phyloP scores from a whole-genome alignment of 2,888 invertebrate genomes.

The Cepaea hortensis region DNA sequence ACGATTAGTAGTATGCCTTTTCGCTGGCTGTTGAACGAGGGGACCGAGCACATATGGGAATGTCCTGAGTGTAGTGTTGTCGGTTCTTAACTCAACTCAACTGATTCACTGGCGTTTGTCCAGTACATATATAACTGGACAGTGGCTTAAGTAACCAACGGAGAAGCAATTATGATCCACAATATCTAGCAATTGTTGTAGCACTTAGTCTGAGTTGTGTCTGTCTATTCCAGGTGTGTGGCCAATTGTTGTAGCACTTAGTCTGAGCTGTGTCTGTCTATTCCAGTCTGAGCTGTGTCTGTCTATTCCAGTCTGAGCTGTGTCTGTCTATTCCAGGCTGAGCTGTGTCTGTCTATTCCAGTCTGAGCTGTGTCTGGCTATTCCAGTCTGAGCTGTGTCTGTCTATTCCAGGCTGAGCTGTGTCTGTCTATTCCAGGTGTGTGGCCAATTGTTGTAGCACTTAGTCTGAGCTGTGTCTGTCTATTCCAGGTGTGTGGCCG shows the following conservation, averaged over 20 bases:
- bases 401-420: slow-evolving; percentile 21
- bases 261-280: too few species aligned
- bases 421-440: slow-evolving; percentile 41
- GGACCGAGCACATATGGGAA: too few species aligned
- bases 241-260: slow-evolving; percentile 57
- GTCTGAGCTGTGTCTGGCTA: too few species aligned
- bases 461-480: neutral
- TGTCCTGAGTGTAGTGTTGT: too few species aligned
- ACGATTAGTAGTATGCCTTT: too few species aligned
- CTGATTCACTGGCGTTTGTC: too few species aligned
- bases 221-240: slow-evolving; percentile 50
- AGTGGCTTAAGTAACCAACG: too few species aligned
- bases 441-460: slow-evolving; percentile 59
- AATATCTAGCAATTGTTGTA: too few species aligned
- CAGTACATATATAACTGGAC: too few species aligned
- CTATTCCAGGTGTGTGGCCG: slow-evolving; percentile 55
- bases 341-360: neutral
- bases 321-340: slow-evolving; percentile 27
- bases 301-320: neutral
- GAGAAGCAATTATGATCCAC: too few species aligned
- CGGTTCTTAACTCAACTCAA: too few species aligned
- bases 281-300: neutral
- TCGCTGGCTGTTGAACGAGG: too few species aligned
- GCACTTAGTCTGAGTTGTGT: neutral
- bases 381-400: neutral